Base-by-base conservation (phyloP, 2,888 invertebrate genomes). In the Hydriomena furcata region DNA sequence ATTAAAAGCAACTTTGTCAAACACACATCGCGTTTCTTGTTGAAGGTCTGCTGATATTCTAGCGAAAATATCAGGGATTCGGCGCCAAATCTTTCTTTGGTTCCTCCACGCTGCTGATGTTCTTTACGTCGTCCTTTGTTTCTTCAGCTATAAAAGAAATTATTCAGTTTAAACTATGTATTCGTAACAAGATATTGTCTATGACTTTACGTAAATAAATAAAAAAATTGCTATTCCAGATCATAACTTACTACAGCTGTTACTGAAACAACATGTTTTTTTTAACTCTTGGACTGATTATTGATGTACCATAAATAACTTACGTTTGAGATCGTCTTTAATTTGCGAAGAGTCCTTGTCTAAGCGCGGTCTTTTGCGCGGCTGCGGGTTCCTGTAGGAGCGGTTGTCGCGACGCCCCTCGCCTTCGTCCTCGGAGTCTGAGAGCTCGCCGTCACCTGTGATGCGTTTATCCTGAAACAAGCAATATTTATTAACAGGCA, bases 401-500 rank as follows among this genome's bases (percentile, higher is more conserved):
- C 93, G 91, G 77, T 92, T 93, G 75, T 94, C 94, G 48, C 94
- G 90, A 0, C 94, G 89, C 57, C 94, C 92, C 52, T 91, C 91
- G 58, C 94, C 95, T 80, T 99, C 99, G 76, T 98, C 98, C 81
- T 99, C 99, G 1, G 96, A 96, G 73, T 97, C 97, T 0, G 96
- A 96, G 71, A 96, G 96, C 75, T 99, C 99, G 71, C 98, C 98
- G 67, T 98, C 98, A 55, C 97, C 96, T 1, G 97, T 96, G 70
- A 99, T 96, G 60, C 98, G 93, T 76, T 98, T 98, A 79, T 99
- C 99, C 79, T 90, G 58, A 0, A 27, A 34, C 45, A 17, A n/a
- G n/a, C n/a, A n/a, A n/a, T n/a, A n/a, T n/a, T n/a, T n/a, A n/a
- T n/a, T n/a, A n/a, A n/a, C n/a, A n/a, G n/a, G n/a, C n/a, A n/a